Conservation (phyloP, 2,113 vertebrate genomes). For the Protobothrops mucrosquamatus region DNA sequence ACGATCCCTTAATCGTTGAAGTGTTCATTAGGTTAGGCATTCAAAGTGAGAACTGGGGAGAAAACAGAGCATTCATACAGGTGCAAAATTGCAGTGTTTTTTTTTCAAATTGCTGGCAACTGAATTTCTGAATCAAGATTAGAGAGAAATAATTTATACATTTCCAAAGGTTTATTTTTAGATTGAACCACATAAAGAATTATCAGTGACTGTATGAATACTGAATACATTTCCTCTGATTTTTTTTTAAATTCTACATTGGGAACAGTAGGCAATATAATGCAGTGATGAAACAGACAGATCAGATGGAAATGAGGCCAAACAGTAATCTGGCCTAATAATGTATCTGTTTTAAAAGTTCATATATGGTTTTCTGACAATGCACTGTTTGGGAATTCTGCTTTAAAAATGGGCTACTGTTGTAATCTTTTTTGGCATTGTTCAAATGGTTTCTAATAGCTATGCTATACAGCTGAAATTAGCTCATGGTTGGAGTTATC, state of each 20-base stretch:
- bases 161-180: background rate
- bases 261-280: background rate
- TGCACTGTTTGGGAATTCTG: background rate
- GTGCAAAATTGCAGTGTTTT: background rate
- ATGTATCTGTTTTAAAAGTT: background rate
- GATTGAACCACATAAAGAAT: background rate
- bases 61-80: background rate
- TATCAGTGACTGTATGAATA: background rate
- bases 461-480: background rate
- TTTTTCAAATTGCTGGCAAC: background rate
- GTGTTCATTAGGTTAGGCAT: background rate
- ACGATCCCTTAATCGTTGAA: background rate
- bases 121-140: background rate
- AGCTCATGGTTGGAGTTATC: background rate
- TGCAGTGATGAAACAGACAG: background rate
- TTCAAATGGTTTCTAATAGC: background rate
- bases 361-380: background rate
- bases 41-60: background rate
- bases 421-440: background rate
- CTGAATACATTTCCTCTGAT: background rate
- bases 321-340: background rate
- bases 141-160: background rate
- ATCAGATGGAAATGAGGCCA: background rate
- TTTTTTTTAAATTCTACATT: background rate
- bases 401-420: background rate